phyloP scores from a whole-genome alignment of 2,113 vertebrate genomes.

The Poecilia latipinna region DNA sequence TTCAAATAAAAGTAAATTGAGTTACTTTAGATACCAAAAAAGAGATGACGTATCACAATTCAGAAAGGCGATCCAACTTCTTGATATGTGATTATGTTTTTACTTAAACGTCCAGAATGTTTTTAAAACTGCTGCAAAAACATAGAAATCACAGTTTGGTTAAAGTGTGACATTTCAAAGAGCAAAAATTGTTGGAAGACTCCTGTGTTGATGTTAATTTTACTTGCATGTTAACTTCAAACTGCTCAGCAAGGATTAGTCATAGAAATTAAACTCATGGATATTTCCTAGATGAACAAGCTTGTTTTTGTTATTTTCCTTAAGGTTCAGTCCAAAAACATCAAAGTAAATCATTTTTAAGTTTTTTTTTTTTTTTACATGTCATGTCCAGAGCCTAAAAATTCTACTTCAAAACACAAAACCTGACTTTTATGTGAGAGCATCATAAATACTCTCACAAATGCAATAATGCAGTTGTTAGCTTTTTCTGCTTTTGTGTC shows the following conservation, averaged over 20 bases:
- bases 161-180: too few relatives aligned
- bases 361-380: background rate
- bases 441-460: background rate
- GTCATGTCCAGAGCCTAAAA: background rate
- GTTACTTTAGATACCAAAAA: background rate
- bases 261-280: constrained; percentile 32
- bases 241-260: background rate
- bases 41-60: background rate
- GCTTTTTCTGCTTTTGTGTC: too few relatives aligned
- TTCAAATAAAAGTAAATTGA: background rate
- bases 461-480: too few relatives aligned
- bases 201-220: background rate
- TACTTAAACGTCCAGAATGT: background rate
- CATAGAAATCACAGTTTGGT: too few relatives aligned
- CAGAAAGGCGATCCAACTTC: background rate
- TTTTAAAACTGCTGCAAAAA: background rate
- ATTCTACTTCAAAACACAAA: too few relatives aligned
- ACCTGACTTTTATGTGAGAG: background rate
- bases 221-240: background rate
- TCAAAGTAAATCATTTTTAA: constrained; percentile 16
- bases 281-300: constrained; percentile 46
- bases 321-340: constrained; percentile 12
- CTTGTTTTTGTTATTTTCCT: constrained; percentile 34
- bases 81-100: background rate
- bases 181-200: background rate